A percentile compares a stretch with the other conserved stretches of the same genome.
Evolutionary conservation across 2,797 vertebrate genomes (phyloP).

Genomic region (Catamblyrhynchus diadema): DNA sequence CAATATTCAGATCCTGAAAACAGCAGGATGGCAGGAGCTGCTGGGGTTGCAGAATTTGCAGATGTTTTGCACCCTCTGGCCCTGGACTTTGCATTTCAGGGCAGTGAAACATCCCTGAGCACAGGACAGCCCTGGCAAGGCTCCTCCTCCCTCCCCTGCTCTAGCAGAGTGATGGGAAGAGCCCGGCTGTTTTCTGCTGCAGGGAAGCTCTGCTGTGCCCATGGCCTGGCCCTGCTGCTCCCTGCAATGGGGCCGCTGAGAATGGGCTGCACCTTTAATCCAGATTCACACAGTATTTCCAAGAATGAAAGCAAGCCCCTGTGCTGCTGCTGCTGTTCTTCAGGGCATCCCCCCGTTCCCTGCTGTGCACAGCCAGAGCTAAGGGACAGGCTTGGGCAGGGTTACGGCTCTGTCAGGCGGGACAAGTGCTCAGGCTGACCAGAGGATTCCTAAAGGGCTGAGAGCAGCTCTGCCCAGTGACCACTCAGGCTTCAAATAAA

Average conservation of each 20-base stretch:
- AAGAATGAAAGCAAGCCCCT: not conserved
- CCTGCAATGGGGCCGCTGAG: not conserved
- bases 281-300: not conserved
- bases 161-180: not conserved
- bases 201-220: not conserved
- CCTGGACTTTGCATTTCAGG: not conserved
- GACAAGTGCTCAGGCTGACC: not conserved
- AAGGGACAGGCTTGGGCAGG: not conserved
- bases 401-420: rapidly evolving
- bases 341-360: not conserved
- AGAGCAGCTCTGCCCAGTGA: not conserved
- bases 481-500: not conserved
- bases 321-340: not conserved
- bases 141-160: not conserved
- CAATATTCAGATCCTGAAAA: rapidly evolving
- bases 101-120: not conserved
- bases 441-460: not conserved
- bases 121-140: not conserved
- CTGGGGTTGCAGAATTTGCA: rapidly evolving
- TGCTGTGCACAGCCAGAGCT: not conserved
- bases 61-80: not conserved
- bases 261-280: not conserved
- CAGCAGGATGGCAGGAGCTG: not conserved
- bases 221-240: rapidly evolving
- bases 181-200: not conserved